Conservation (phyloP, 2,888 invertebrate species). For the Netelia inedita region DNA sequence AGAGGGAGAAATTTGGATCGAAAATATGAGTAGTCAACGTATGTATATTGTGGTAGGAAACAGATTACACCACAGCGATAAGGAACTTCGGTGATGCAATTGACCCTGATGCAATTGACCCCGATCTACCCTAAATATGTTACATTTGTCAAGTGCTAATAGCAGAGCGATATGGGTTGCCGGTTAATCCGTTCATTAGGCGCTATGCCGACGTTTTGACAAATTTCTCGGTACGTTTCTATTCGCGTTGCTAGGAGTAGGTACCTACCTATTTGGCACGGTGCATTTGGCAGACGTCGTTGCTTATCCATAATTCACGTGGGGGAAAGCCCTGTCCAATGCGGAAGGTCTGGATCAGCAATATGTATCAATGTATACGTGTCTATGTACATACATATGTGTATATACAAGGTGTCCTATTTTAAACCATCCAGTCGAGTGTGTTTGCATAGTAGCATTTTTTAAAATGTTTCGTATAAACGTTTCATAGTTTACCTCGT, state of each 20-base stretch:
- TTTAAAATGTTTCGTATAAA: too few relatives aligned
- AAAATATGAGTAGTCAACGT: too few relatives aligned
- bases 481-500: too few relatives aligned
- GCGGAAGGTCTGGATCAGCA: neutral
- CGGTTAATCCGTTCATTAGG: slow-evolving; percentile 30
- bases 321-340: slow-evolving; percentile 8
- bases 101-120: too few relatives aligned
- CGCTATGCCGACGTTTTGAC: slow-evolving; percentile 16
- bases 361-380: neutral
- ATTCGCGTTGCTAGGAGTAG: slow-evolving; percentile 4
- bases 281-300: slow-evolving; percentile 36
- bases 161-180: slow-evolving; percentile 24
- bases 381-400: too few relatives aligned
- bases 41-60: too few relatives aligned
- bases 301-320: slow-evolving; percentile 42
- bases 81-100: too few relatives aligned
- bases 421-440: too few relatives aligned
- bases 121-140: slow-evolving; percentile 13
- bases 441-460: too few relatives aligned
- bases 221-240: slow-evolving; percentile 40
- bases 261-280: slow-evolving; percentile 8
- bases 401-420: too few relatives aligned
- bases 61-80: too few relatives aligned
- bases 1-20: too few relatives aligned
- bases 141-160: slow-evolving; percentile 22